These are phyloP conservation scores for Uloborus plumipes DNA, from an alignment of 2,888 invertebrate genomes.

Conservation along the genomic window DNA sequence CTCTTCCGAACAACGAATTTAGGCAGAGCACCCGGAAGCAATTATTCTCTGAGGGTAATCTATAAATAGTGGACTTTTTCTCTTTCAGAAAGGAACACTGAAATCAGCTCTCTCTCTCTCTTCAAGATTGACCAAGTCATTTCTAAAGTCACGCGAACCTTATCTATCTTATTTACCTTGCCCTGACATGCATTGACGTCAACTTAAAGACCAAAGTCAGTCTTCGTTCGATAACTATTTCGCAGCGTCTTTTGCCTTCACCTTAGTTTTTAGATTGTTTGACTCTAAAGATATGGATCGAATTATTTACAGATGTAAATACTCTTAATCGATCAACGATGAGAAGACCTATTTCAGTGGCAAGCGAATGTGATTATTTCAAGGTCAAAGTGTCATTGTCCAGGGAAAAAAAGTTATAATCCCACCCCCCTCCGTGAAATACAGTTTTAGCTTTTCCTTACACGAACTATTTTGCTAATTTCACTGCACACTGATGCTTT, in stretches of 20 bases:
- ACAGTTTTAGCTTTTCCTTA: too few relatives aligned
- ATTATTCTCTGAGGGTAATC: slow-evolving; percentile 40
- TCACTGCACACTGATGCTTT: too few relatives aligned
- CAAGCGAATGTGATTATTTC: too few relatives aligned
- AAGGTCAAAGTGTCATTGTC: too few relatives aligned
- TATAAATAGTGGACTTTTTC: slow-evolving; percentile 39
- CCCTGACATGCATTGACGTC: slow-evolving; percentile 33
- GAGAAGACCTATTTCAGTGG: too few relatives aligned
- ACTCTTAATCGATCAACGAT: too few relatives aligned
- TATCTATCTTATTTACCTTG: slow-evolving; percentile 33
- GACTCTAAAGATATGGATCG: not conserved
- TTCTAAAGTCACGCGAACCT: slow-evolving; percentile 29
- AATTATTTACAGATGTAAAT: too few relatives aligned
- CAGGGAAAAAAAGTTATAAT: too few relatives aligned
- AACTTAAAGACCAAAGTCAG: slow-evolving; percentile 24
- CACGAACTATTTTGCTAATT: too few relatives aligned
- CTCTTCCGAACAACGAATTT: slow-evolving; percentile 15
- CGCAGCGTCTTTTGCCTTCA: not conserved
- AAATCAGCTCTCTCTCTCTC: slow-evolving; percentile 1
- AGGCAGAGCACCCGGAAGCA: slow-evolving; percentile 31
- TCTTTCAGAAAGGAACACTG: slow-evolving; percentile 11
- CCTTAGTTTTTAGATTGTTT: slow-evolving; percentile 18
- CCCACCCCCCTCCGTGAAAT: too few relatives aligned
- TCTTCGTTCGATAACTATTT: slow-evolving; percentile 22
- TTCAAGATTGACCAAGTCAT: slow-evolving; percentile 29